Conservation (phyloP, 2,888 invertebrate genomes). For the Hybos culiciformis region DNA sequence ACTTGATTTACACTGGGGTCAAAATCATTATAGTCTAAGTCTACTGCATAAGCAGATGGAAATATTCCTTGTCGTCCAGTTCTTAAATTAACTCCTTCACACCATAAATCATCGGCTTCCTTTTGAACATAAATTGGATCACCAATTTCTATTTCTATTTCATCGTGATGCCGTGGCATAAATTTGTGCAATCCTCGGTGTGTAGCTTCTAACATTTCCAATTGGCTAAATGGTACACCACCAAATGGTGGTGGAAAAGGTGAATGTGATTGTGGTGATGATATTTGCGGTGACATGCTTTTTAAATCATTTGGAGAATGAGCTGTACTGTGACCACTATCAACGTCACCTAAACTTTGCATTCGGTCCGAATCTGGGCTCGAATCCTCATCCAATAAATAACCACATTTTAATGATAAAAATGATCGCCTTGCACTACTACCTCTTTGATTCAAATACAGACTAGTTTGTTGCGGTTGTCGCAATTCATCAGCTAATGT, state of each 20-base stretch:
- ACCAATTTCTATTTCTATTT: conserved; percentile 93
- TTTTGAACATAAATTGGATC: conserved; percentile 94
- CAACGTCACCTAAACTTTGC: conserved; percentile 59
- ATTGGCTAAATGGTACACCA: conserved; percentile 64
- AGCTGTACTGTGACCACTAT: conserved; percentile 84
- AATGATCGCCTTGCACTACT: conserved; percentile 40
- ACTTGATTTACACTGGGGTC: conserved; percentile 75
- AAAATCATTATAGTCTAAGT: conserved; percentile 92
- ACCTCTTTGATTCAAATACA: conserved; percentile 2
- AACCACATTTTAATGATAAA: conserved; percentile 58
- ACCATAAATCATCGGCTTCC: conserved; percentile 95
- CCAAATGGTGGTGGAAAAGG: conserved; percentile 52
- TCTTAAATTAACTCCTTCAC: conserved; percentile 91
- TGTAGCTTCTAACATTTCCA: conserved; percentile 82
- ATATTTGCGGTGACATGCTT: conserved; percentile 59
- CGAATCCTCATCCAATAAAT: conserved; percentile 64
- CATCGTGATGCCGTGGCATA: conserved; percentile 87
- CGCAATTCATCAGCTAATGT: conserved; percentile 35
- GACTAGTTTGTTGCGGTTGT: not conserved
- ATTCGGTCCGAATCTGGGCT: conserved; percentile 77
- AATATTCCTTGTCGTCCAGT: conserved; percentile 91
- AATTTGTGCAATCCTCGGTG: conserved; percentile 94
- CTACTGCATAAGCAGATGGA: conserved; percentile 93
- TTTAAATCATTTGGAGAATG: conserved; percentile 84
- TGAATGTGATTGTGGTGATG: conserved; percentile 50